Evolutionary conservation across 2,113 vertebrate species (phyloP), one percentile per base, ranked within the genome.

Genomic region (Poicephalus gulielmi): DNA sequence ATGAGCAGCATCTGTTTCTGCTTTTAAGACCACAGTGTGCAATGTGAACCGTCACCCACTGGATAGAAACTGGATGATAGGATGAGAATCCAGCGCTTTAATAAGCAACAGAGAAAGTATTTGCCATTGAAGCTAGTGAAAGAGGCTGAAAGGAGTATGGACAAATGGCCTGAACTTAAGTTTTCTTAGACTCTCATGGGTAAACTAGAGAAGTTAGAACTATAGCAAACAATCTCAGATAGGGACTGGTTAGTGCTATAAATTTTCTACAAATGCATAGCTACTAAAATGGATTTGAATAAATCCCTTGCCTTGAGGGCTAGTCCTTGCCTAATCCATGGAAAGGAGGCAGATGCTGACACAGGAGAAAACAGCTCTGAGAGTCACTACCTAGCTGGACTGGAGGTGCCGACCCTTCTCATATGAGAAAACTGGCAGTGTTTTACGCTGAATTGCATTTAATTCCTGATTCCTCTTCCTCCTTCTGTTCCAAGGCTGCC

Each of bases 1-100:
- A 97, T 93, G 93, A 95, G 70, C 30, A 86, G 94, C 96, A 96
- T 97, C 97, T 97, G 96, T 93, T 96, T 95, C 92, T 91, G 94
- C 94, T 96, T 96, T 96, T 92, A 96, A 96, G 87, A 94, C 81
- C 68, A 85, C 83, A 74, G 49, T 67, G 62, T 91, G 80, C 96
- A 81, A 55, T 57, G 75, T 79, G 79, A 92, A 86, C 93, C 60
- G 79, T 86, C 88, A 86, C 80, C 77, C 85, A 83, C 49, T 81
- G 80, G 69, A 71, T 31, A 90, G 82, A 83, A 94, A 83, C 47
- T 47, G 92, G 67, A 22, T 76, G 84, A 69, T 59, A 92, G 76
- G 37, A 80, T 62, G 66, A 74, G 80, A 86, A 87, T 49, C 69
- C 77, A 78, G 70, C 64, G 35, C 75, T 78, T 88, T 8, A 66